These are phyloP conservation scores for Hydrotaea cyrtoneurina DNA, from an alignment of 2,888 invertebrate species.

Conservation along the genomic window DNA sequence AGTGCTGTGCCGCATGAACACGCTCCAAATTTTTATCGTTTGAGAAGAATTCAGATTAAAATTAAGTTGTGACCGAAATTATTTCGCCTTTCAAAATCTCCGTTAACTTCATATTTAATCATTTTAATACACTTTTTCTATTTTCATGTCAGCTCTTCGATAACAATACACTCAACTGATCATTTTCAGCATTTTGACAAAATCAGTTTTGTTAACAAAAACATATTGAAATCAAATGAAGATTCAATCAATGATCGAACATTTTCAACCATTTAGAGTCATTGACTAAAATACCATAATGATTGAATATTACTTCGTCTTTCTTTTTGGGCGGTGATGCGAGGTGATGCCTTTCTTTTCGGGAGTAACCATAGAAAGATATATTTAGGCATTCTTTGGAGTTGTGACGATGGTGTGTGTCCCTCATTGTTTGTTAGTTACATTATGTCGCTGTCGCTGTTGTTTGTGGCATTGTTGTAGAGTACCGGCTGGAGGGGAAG, in stretches of 20 bases:
- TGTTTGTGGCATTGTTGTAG: conserved; percentile 21
- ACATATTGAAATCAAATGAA: conserved; percentile 6
- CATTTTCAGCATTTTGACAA: background rate
- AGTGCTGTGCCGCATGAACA: too few relatives aligned
- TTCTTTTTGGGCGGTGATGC: background rate
- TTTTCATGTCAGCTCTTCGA: too few relatives aligned
- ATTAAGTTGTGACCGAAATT: too few relatives aligned
- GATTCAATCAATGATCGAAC: conserved; percentile 18
- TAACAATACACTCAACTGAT: background rate
- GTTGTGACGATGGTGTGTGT: conserved; percentile 42
- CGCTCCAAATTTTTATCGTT: too few relatives aligned
- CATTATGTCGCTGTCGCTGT: conserved; percentile 1
- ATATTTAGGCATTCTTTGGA: conserved; percentile 1
- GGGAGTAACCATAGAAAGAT: conserved; percentile 7
- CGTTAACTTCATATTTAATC: background rate
- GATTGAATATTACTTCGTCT: conserved; percentile 13
- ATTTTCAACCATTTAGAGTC: conserved; percentile 14
- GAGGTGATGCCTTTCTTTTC: conserved; percentile 5
- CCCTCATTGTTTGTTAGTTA: conserved; percentile 46
- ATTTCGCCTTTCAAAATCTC: too few relatives aligned
- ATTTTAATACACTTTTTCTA: background rate
- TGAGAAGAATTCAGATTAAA: too few relatives aligned
- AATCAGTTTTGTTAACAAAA: background rate
- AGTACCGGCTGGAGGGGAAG: background rate
- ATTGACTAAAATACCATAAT: conserved; percentile 34